Base-by-base conservation (phyloP, 2,113 vertebrate genomes). In the Tachysurus vachellii region DNA sequence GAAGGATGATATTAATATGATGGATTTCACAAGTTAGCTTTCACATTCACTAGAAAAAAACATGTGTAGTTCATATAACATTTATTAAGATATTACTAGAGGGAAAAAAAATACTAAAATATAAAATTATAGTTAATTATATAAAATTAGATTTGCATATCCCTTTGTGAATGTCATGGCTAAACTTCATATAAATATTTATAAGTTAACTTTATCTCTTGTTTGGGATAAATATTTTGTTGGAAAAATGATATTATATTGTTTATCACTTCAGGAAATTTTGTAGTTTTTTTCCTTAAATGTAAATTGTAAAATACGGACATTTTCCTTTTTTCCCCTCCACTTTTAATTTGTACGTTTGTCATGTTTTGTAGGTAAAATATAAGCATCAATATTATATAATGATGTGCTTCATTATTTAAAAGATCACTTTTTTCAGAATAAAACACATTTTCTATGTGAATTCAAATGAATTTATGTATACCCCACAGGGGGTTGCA, bases 401-500 rank as follows among this genome's bases (percentile, higher is more conserved):
- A 42, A 44, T 73, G 28, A 16, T 17, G 28, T 66, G 64, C 8
- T 70, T 2, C 2, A 11, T 66, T 11, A 64, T 28, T 9, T n/a
- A 66, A 66, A 28, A 3, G 1, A 36, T 36, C 1, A 36, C 36
- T 36, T 36, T 36, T 36, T 36, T 36, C 36, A 36, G 36, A 36
- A 36, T 36, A 36, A 36, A 36, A 36, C 75, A 31, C 14, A 36
- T 80, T 68, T 66, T 64, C 6, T 61, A 31, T 36, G 26, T 9
- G 5, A n/a, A 42, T 57, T 57, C 10, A 9, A 21, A 44, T 56
- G n/a, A 42, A n/a, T 57, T 70, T 59, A 11, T 76, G 14, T 56
- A 23, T 12, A 47, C 53, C 31, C 21, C 36, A 76, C 80, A 91
- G 90, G 88, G 87, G 14, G 50, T 88, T 36, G 36, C 85, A 28